Evolutionary conservation across 2,888 invertebrate species (phyloP), one percentile per base, ranked within the genome.

Genomic region (Euplagia quadripunctaria): DNA sequence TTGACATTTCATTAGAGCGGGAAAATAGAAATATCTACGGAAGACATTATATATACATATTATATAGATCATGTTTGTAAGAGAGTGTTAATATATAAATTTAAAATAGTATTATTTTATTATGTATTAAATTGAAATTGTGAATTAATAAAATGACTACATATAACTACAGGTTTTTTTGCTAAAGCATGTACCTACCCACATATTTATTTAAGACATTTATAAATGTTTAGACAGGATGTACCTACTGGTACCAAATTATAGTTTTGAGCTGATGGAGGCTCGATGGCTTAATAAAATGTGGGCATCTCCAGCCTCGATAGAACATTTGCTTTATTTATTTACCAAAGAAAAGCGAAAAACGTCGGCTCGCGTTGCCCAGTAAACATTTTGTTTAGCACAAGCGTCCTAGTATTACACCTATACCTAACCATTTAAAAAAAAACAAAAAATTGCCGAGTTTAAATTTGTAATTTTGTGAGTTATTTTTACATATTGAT

Each of bases 11-110:
- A 61, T 31, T 61, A 61, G 61, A 61, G 20, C 20, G 14, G 31
- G 58, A 4, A 46, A 3, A 20, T 58, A 58, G n/a, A 20, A 58
- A 58, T 20, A 58, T 61, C 61, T 14, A 31, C 20, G 20, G 4
- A 55, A 58, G 12, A 20, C 20, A 31, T 4, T 31, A 31, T 31
- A 31, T 31, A 31, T 31, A 31, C 31, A 31, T 31, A 31, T 31
- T 31, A 31, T 7, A 52, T 43, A 43, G 43, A 4, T 43, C 4
- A 58, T 58, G 20, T 58, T 58, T 58, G 73, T 73, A 70, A 49
- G 2, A 31, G 31, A 31, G 49, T 71, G 42, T 61, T 17, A 17
- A 42, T 64, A 64, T 42, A 14, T n/a, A 43, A 42, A 16, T 66
- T 66, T 14, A 14, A 66, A 66, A 49, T 65, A 43, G 20, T 20